Percentiles rank a stretch among this genome's conserved stretches.
Conservation (phyloP, 2,797 vertebrate species). For the Poecilia velifera region DNA sequence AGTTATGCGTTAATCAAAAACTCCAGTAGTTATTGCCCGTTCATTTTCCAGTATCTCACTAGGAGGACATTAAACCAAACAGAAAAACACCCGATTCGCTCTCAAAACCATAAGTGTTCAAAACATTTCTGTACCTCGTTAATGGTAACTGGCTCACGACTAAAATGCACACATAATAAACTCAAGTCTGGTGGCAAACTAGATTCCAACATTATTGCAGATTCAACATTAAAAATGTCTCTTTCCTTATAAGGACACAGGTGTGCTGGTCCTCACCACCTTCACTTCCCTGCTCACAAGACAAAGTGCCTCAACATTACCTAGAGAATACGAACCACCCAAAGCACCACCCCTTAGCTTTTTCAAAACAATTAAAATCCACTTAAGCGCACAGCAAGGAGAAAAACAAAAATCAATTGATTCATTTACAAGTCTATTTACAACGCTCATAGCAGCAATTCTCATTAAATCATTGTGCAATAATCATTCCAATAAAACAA, state of each 20-base stretch:
- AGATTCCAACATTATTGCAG: conserved; percentile 10
- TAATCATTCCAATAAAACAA: conserved; percentile 61
- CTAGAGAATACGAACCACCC: conserved; percentile 33
- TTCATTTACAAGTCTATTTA: conserved; percentile 65
- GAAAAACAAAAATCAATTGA: conserved; percentile 19
- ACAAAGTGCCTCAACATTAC: conserved; percentile 63
- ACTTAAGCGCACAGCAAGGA: conserved; percentile 26
- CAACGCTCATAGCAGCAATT: conserved; percentile 74
- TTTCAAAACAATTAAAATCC: conserved; percentile 5
- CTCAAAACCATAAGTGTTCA: not conserved
- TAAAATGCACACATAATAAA: conserved; percentile 24
- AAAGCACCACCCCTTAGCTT: conserved; percentile 18
- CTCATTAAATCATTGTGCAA: conserved; percentile 74
- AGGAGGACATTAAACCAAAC: not conserved
- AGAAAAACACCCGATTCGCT: not conserved
- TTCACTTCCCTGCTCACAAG: conserved; percentile 32
- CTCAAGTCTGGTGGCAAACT: conserved; percentile 9
- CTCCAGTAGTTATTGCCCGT: not conserved
- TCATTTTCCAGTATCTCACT: not conserved
- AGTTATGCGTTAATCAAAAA: not conserved
- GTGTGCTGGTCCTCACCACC: not conserved
- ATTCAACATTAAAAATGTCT: conserved; percentile 8
- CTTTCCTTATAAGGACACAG: not conserved
- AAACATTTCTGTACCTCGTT: not conserved
- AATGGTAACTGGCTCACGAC: not conserved